These are phyloP conservation scores for Melanostoma scalare DNA, from an alignment of 2,888 invertebrate species.

Conservation along the genomic window DNA sequence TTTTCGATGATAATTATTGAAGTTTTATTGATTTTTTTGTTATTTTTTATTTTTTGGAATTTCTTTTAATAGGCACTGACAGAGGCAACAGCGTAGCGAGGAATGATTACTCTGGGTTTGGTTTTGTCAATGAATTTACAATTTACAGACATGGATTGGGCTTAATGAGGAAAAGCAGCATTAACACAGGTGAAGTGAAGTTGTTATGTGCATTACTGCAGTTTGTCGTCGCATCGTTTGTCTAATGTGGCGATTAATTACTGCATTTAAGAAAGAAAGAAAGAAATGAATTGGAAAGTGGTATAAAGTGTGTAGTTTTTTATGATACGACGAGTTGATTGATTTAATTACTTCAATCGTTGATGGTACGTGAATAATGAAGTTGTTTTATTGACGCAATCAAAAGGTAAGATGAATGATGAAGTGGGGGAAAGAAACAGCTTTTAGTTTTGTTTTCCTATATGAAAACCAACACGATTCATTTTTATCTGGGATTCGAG, in stretches of 20 bases:
- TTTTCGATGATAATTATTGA: slow-evolving; percentile 32
- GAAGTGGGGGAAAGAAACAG: too few species aligned
- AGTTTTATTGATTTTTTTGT: slow-evolving; percentile 16
- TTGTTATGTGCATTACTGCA: slow-evolving; percentile 16
- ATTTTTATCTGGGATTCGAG: too few species aligned
- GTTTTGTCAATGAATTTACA: slow-evolving; percentile 46
- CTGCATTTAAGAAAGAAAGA: slow-evolving; percentile 15
- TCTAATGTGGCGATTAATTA: slow-evolving; percentile 40
- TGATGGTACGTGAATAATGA: slow-evolving; percentile 3
- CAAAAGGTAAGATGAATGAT: background rate
- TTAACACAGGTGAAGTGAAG: background rate
- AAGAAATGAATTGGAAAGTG: slow-evolving; percentile 34
- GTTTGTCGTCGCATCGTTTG: slow-evolving; percentile 12
- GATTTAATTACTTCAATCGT: slow-evolving; percentile 3
- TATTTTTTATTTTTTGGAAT: slow-evolving; percentile 9
- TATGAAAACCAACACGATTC: too few species aligned
- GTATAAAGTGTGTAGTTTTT: slow-evolving; percentile 9
- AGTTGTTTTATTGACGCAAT: background rate
- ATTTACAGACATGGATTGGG: background rate
- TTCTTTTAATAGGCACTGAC: slow-evolving; percentile 28
- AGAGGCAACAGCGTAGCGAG: slow-evolving; percentile 1
- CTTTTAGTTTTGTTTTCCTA: too few species aligned
- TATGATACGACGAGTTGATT: slow-evolving; percentile 6
- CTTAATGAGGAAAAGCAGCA: slow-evolving; percentile 28
- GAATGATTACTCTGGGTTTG: slow-evolving; percentile 10